Base-by-base conservation (phyloP, 2,797 vertebrate genomes). In the Squalus acanthias region DNA sequence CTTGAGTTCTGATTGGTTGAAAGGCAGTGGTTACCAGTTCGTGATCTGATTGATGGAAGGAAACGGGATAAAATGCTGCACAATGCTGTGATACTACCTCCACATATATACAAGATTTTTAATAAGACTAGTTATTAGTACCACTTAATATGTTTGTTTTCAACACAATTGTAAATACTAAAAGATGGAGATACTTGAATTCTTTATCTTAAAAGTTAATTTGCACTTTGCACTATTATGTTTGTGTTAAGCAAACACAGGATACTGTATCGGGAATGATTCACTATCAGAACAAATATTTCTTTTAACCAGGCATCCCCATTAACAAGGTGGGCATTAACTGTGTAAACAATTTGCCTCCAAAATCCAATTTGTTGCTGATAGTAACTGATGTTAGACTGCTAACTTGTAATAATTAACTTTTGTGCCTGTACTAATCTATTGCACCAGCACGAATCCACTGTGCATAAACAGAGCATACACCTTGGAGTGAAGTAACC, bases 351-450 rank as follows among this genome's bases (percentile, higher is more conserved):
- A 57, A 17, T 60, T 60, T 3, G 9, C 91, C 91, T 95, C 46
- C 26, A 60, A 57, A 57, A 1, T 53, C 70, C 50, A 50, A 95
- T 95, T 76, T 60, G 26, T 17, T 53, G 26, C 46, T 57, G 72
- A 76, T 57, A 57, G 70, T 74, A 95, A 76, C 15, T 76, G 26
- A n/a, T 33, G 50, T 8, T 74, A 39, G 5, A 53, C 72, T 95
- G 70, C 15, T n/a, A 57, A 9, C 46, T 76, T 70, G 70, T 74
- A 95, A 95, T 95, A 95, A 95, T 93, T 69, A 93, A 93, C 91
- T 69, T 93, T 46, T n/a, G 46, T 95, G 33, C 29, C 50, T 76
- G 29, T 20, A 50, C 70, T 4, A 53, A 60, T 20, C 69, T 29
- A 60, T 76, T 57, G 50, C 29, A 17, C 15, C 9, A 69, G 15